A percentile compares a stretch with the other conserved stretches of the same genome.
These are phyloP conservation scores for Syngnathus acus DNA, from an alignment of 2,797 vertebrate genomes.

Conservation along the genomic window DNA sequence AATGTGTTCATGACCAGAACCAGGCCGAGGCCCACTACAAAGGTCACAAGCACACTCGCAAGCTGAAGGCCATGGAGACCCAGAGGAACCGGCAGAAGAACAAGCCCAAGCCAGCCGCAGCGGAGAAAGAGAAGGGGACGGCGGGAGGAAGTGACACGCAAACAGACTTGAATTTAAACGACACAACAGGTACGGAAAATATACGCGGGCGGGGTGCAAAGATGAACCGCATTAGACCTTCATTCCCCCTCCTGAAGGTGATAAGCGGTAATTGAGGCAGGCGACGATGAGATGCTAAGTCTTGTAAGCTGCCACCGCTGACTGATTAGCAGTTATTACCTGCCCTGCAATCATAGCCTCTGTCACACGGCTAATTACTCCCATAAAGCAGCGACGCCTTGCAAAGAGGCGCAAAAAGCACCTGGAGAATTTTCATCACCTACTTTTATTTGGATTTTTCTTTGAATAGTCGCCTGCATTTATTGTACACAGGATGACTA, in stretches of 20 bases:
- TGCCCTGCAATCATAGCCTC: constrained; percentile 50
- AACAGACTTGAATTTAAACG: constrained; percentile 32
- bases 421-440: constrained; percentile 15
- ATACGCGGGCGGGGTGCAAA: background rate
- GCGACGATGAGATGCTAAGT: constrained; percentile 21
- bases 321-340: constrained; percentile 59
- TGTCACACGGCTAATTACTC: constrained; percentile 51
- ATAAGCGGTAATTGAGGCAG: constrained; percentile 50
- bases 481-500: background rate
- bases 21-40: constrained; percentile 96
- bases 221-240: background rate
- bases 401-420: constrained; percentile 20
- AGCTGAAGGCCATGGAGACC: constrained; percentile 85
- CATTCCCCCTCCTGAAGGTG: constrained; percentile 25
- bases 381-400: constrained; percentile 35
- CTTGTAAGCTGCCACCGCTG: constrained; percentile 48
- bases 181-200: constrained; percentile 46
- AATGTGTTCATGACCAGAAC: constrained; percentile 68
- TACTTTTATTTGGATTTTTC: background rate
- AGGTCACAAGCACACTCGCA: constrained; percentile 90
- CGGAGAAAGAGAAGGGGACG: constrained; percentile 23
- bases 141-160: constrained; percentile 23
- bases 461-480: too few species aligned
- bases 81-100: constrained; percentile 66
- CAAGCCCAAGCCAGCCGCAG: constrained; percentile 16